Evolutionary conservation across 2,888 invertebrate genomes (phyloP).

Genomic region (Chloromyia formosa): DNA sequence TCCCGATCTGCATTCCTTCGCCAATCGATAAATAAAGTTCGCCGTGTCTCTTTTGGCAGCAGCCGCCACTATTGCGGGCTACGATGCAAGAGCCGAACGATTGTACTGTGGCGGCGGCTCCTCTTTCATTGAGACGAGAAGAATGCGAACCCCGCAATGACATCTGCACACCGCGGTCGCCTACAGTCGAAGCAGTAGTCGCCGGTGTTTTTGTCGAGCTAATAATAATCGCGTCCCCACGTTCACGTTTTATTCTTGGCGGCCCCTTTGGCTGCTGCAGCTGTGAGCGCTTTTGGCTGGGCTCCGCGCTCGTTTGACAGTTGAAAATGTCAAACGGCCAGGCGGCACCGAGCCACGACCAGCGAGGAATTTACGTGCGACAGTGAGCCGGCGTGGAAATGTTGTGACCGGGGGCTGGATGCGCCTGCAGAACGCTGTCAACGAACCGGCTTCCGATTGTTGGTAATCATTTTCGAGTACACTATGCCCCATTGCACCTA

Average conservation of each 20-base stretch:
- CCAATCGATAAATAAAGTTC: slow-evolving; percentile 40
- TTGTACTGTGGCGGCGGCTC: background rate
- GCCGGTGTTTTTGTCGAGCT: slow-evolving; percentile 35
- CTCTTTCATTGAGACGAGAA: slow-evolving; percentile 1
- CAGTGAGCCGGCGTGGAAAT: background rate
- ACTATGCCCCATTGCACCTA: too few relatives aligned
- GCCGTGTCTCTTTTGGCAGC: background rate
- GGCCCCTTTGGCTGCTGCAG: background rate
- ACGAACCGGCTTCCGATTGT: too few relatives aligned
- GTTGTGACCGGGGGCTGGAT: too few relatives aligned
- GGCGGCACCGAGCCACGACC: background rate
- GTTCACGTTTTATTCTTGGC: slow-evolving; percentile 36
- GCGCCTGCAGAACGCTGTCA: too few relatives aligned
- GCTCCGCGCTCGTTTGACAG: slow-evolving; percentile 21
- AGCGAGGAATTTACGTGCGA: background rate
- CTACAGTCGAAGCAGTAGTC: background rate
- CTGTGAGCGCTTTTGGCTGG: background rate
- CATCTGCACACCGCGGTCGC: background rate
- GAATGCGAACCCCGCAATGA: slow-evolving; percentile 14
- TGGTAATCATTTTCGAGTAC: too few relatives aligned
- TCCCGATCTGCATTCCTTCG: slow-evolving; percentile 26
- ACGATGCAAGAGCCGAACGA: slow-evolving; percentile 20
- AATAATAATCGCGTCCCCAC: slow-evolving; percentile 17
- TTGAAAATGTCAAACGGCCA: slow-evolving; percentile 8
- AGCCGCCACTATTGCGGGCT: slow-evolving; percentile 3